Conservation (phyloP, 2,797 vertebrate genomes). For the Danio tinwini region DNA sequence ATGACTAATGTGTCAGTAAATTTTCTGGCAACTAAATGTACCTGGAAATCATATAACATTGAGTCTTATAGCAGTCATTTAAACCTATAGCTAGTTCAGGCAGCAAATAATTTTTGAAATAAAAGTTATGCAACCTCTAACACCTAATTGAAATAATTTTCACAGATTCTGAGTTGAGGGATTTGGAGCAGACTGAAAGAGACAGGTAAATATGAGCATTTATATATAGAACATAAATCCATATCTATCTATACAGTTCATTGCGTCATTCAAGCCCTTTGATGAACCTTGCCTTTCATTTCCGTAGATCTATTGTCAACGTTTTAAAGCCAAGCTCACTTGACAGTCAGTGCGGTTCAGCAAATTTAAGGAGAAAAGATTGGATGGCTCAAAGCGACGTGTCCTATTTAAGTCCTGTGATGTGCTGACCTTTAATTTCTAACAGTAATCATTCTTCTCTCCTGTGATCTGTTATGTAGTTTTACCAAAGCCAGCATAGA, state of each 20-base stretch:
- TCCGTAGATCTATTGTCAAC: neutral
- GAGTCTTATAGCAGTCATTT: neutral
- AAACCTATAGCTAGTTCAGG: neutral
- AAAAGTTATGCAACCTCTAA: neutral
- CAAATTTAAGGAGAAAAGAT: slow-evolving; percentile 9
- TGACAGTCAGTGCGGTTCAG: neutral
- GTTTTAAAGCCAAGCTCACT: neutral
- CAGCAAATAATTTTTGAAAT: neutral
- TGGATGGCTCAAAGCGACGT: neutral
- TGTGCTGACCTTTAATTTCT: neutral
- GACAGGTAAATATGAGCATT: slow-evolving; percentile 17
- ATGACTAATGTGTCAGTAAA: neutral
- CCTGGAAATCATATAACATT: neutral
- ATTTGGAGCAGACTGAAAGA: neutral
- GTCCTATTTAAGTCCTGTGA: neutral
- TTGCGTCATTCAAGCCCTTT: neutral
- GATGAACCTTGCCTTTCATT: neutral
- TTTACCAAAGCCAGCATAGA: slow-evolving; percentile 74
- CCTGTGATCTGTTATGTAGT: slow-evolving; percentile 22
- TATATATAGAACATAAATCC: neutral
- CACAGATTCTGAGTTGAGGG: slow-evolving; percentile 27
- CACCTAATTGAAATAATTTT: neutral
- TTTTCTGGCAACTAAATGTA: neutral
- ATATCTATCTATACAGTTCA: neutral
- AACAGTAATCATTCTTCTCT: neutral